phyloP scores from a whole-genome alignment of 1,140 invertebrate genomes.

The Thrips palmi region DNA sequence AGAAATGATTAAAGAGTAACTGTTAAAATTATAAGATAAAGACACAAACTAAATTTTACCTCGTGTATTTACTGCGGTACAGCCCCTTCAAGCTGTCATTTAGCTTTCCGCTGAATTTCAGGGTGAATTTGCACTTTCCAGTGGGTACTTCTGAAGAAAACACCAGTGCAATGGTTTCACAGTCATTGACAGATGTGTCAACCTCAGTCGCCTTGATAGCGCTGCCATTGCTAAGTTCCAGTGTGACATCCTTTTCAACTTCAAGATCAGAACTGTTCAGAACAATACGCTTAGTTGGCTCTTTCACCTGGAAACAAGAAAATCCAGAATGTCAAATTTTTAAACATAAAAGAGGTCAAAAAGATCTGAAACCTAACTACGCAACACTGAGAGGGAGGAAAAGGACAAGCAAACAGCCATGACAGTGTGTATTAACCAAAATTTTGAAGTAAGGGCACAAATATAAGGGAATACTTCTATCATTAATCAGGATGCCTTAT shows the following conservation, averaged over 20 bases:
- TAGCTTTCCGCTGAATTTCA: conserved; percentile 65
- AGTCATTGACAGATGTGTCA: conserved; percentile 35
- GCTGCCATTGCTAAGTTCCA: conserved; percentile 26
- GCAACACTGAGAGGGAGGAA: too few relatives aligned
- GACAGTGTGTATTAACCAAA: too few relatives aligned
- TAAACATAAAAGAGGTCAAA: too few relatives aligned
- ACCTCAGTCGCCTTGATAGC: conserved; percentile 31
- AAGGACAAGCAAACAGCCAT: too few relatives aligned
- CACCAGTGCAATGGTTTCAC: conserved; percentile 48
- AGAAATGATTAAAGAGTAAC: too few relatives aligned
- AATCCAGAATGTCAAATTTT: too few relatives aligned
- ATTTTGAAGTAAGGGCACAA: too few relatives aligned
- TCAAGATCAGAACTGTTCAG: conserved; percentile 64
- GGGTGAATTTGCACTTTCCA: conserved; percentile 43
- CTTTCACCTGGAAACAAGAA: conserved; percentile 37
- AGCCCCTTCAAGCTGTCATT: conserved; percentile 93
- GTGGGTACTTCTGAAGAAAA: conserved; percentile 38
- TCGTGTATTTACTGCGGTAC: conserved; percentile 74
- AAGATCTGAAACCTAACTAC: too few relatives aligned
- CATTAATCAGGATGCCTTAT: too few relatives aligned
- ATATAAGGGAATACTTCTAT: too few relatives aligned
- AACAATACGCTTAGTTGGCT: conserved; percentile 45
- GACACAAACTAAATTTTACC: too few relatives aligned
- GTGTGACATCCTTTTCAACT: conserved; percentile 35
- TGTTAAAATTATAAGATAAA: too few relatives aligned